Evolutionary conservation across 2,113 vertebrate species (phyloP), one percentile per base, ranked within the genome.

Genomic region (Antechinus flavipes): DNA sequence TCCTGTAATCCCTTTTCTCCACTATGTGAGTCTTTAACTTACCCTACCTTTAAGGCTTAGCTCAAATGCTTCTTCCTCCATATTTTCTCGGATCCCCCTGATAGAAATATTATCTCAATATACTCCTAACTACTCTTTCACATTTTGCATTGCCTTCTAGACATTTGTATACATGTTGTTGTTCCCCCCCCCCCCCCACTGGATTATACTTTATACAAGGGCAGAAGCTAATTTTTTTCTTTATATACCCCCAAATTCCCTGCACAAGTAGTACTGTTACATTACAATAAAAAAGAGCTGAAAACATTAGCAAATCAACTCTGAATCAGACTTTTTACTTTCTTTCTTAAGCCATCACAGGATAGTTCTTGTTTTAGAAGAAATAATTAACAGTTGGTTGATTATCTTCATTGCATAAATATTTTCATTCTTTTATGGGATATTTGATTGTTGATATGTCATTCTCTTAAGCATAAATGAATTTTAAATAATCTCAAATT

Each of bases 191-290:
- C 42, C 47, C 47, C 47, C 47, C 47, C 30, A 30, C 27, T 61
- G 27, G 26, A 58, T 27, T 58, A 26, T 4, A 58, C 26, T 27
- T 58, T 58, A 27, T 9, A 27, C 24, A 19, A 61, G 27, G 30
- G 16, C 2, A 4, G 23, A 0, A 0, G 1, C 26, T 0, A 0
- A 9, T 26, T 8, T 50, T 91, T 14, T 50, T 24, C 55, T 68
- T 1, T 35, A 1, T 11, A 90, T 30, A 30, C 84, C 84, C 2
- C 3, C 49, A 12, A 46, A 5, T 16, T 30, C 54, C 11, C 12
- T 35, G 27, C 27, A 35, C 11, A 61, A 12, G 27, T 61, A 19
- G 27, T 61, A 61, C 11, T 61, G 58, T 27, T 26, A 61, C 58
- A 58, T 35, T 61, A 61, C 26, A 61, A 61, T 35, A 12, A 61